Conservation (phyloP, 2,113 vertebrate species). For the Cryptotis parvus region DNA sequence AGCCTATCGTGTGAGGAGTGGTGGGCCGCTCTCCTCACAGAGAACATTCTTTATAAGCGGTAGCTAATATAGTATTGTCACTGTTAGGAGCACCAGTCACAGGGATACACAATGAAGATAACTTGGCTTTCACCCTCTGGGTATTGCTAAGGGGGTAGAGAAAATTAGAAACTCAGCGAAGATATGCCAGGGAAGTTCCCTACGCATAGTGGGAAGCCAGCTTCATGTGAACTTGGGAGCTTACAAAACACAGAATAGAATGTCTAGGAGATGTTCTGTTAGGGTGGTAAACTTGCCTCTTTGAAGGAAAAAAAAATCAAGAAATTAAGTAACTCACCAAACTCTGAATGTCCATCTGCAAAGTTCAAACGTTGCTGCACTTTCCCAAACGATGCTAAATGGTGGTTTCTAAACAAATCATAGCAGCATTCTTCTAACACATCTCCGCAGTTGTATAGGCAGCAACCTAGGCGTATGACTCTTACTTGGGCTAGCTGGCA, state of each 20-base stretch:
- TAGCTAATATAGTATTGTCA: conserved; percentile 33
- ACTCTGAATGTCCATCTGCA: conserved; percentile 87
- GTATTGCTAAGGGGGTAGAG: conserved; percentile 93
- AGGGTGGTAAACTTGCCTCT: conserved; percentile 93
- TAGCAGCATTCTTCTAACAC: conserved; percentile 94
- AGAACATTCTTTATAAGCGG: conserved; percentile 89
- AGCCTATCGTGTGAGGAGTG: conserved; percentile 95
- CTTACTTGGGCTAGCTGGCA: conserved; percentile 91
- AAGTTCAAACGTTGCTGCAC: conserved; percentile 85
- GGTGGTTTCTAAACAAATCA: conserved; percentile 89
- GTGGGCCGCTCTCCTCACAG: conserved; percentile 97
- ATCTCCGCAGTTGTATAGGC: conserved; percentile 90
- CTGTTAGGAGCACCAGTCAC: conserved; percentile 65
- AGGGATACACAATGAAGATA: conserved; percentile 86
- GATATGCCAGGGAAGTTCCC: conserved; percentile 97
- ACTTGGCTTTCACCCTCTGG: conserved; percentile 90
- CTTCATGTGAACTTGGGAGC: conserved; percentile 88
- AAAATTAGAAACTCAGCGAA: conserved; percentile 97
- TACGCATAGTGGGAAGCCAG: conserved; percentile 96
- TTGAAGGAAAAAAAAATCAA: conserved; percentile 95
- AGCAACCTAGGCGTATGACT: conserved; percentile 93
- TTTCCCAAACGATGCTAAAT: conserved; percentile 85
- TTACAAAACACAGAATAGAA: conserved; percentile 91
- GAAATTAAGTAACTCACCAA: conserved; percentile 93
- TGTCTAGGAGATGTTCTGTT: conserved; percentile 93